These are phyloP conservation scores for Nebria ingens DNA, from an alignment of 1,140 invertebrate species.

Conservation along the genomic window DNA sequence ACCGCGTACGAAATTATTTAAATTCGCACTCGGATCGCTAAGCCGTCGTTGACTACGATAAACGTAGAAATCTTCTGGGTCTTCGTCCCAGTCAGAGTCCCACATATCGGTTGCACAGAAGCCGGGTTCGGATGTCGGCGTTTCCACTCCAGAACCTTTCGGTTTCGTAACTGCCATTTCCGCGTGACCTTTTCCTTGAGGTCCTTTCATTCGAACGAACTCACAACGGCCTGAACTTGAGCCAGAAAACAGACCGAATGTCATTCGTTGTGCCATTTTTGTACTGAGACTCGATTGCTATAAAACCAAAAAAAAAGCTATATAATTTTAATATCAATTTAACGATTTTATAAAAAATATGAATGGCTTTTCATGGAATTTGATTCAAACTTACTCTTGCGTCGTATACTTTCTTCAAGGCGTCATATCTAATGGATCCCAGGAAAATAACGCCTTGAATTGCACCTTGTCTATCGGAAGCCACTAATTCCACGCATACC, in stretches of 20 bases:
- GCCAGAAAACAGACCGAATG: constrained; percentile 79
- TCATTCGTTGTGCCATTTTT: constrained; percentile 93
- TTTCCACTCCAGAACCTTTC: constrained; percentile 83
- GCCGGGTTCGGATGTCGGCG: constrained; percentile 86
- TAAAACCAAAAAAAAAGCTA: constrained; percentile 27
- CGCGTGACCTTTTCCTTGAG: constrained; percentile 90
- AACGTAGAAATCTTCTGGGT: constrained; percentile 73
- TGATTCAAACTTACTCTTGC: constrained; percentile 66
- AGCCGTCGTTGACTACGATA: constrained; percentile 72
- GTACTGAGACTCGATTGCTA: constrained; percentile 85
- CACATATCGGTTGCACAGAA: constrained; percentile 73
- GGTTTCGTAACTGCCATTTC: constrained; percentile 96
- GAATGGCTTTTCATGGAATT: no score
- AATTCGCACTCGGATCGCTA: constrained; percentile 87
- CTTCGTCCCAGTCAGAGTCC: constrained; percentile 78
- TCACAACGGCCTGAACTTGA: constrained; percentile 78
- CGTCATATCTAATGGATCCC: constrained; percentile 94
- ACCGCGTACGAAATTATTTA: constrained; percentile 80
- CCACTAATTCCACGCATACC: constrained; percentile 95
- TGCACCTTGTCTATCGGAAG: constrained; percentile 69
- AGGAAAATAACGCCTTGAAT: constrained; percentile 91
- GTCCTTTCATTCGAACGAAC: constrained; percentile 96
- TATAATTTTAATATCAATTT: no score
- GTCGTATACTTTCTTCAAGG: constrained; percentile 93
- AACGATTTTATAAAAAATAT: constrained; percentile 9